Base-by-base conservation (phyloP, 1,140 invertebrate species). In the Cataglyphis hispanica region DNA sequence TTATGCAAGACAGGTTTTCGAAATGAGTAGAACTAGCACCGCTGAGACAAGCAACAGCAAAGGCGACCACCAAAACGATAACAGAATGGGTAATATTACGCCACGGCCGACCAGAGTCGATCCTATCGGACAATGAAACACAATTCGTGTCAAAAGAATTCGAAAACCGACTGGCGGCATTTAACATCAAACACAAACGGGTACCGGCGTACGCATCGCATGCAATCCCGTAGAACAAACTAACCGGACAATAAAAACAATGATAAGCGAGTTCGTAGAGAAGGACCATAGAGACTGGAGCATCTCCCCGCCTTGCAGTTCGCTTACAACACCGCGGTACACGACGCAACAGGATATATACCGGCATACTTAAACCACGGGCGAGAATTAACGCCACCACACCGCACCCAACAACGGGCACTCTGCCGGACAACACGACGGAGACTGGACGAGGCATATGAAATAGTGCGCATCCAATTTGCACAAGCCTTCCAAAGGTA, bases 31-130 rank as follows among this genome's bases (percentile, higher is more conserved):
- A 66, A 13, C 2, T 66, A 0, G 5, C 1, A 0, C 34, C 34
- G 0, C 7, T 66, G 0, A 8, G 19, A 0, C 19, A 1, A n/a
- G n/a, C n/a, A n/a, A n/a, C n/a, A 0, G 37, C 34, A 0, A 2
- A 7, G 0, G 31, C 61, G 0, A 10, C 43, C 0, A 22, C 13
- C 0, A 22, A 2, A 0, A 8, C 31, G 0, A n/a, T 40, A 1
- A 8, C 8, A 4, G n/a, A 66, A 0, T 0, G 8, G 0, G 8
- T 66, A 0, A 22, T 66, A 0, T 2, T 40, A 2, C 37, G 64
- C 0, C 63, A 66, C 34, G 40, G 40, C 1, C 22, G 19, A 0
- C 64, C 31, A 0, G 63, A 64, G 0, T 0, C 3, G 0, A 2
- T 37, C 16, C 0, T 64, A 0, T 8, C 63, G 1, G 31, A 64